A percentile compares a stretch with the other conserved stretches of the same genome.
These are phyloP conservation scores for Pocillopora grandis DNA, from an alignment of 92 coral and sea anemone species.

Conservation along the genomic window DNA sequence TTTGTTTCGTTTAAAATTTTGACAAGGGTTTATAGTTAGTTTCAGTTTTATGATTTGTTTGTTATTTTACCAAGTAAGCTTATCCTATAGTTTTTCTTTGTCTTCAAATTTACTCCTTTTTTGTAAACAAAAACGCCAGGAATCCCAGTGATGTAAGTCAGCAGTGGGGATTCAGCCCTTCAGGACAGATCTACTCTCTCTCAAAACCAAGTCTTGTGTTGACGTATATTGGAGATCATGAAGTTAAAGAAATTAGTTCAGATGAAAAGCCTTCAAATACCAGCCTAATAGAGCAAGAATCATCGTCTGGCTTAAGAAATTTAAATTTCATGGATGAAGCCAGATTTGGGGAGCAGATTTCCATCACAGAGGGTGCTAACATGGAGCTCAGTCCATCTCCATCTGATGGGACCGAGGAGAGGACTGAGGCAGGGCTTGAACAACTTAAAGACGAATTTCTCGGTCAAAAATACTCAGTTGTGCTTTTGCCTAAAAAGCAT, in stretches of 20 bases:
- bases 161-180: slow-evolving; percentile 88
- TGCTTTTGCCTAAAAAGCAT: slow-evolving; percentile 74
- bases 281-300: slow-evolving; percentile 32
- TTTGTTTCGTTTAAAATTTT: too few species aligned
- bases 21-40: too few species aligned
- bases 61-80: too few species aligned
- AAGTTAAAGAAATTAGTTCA: slow-evolving; percentile 34
- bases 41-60: too few species aligned
- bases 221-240: slow-evolving; percentile 61
- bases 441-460: slow-evolving; percentile 70
- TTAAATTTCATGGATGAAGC: slow-evolving; percentile 46
- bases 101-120: neutral
- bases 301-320: slow-evolving; percentile 33
- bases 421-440: slow-evolving; percentile 49
- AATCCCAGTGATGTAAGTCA: slow-evolving; percentile 61
- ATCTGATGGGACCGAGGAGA: slow-evolving; percentile 33
- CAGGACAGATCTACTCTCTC: slow-evolving; percentile 87
- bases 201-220: slow-evolving; percentile 80
- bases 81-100: neutral
- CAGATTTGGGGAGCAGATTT: slow-evolving; percentile 11
- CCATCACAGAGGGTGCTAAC: neutral
- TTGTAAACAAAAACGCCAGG: slow-evolving; percentile 35
- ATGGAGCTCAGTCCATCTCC: slow-evolving; percentile 19
- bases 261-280: slow-evolving; percentile 10
- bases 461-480: slow-evolving; percentile 64